phyloP scores from a whole-genome alignment of 2,888 invertebrate genomes.

The Sarcophaga variegata region DNA sequence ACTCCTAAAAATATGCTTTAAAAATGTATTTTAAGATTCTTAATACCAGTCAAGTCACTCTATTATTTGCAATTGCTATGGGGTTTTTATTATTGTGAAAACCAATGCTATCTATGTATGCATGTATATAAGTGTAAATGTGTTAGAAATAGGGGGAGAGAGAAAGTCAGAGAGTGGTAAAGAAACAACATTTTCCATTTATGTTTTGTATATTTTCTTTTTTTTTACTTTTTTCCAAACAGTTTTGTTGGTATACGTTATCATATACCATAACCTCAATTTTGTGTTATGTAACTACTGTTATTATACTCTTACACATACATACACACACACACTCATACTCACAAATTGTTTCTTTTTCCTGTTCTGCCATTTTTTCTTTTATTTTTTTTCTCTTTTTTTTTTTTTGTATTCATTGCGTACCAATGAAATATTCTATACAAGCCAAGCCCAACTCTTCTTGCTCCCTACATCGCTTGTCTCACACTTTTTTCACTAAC shows the following conservation, averaged over 20 bases:
- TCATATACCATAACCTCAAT: conserved; percentile 60
- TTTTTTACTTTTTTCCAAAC: neutral
- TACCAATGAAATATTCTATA: too few species aligned
- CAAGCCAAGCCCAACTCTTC: too few species aligned
- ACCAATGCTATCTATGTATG: neutral
- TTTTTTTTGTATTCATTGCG: conserved; percentile 39
- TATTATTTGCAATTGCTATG: conserved; percentile 47
- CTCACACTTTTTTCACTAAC: too few species aligned
- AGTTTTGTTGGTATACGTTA: conserved; percentile 29
- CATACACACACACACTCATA: neutral
- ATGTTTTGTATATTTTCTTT: conserved; percentile 16
- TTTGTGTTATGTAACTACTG: conserved; percentile 66
- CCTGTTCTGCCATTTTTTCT: conserved; percentile 5
- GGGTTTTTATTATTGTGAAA: conserved; percentile 18
- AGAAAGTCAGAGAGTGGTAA: neutral
- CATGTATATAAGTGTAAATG: neutral
- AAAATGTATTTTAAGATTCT: conserved; percentile 12
- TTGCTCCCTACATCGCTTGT: conserved; percentile 10
- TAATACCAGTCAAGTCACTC: neutral
- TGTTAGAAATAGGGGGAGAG: neutral
- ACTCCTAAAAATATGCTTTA: conserved; percentile 40
- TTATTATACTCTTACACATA: conserved; percentile 17
- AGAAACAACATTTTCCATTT: conserved; percentile 27
- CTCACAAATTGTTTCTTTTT: conserved; percentile 13
- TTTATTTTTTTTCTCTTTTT: neutral